Percentiles rank a stretch among this genome's conserved stretches.
phyloP scores from a whole-genome alignment of 2,797 vertebrate species.

The Simalia tracyae region DNA sequence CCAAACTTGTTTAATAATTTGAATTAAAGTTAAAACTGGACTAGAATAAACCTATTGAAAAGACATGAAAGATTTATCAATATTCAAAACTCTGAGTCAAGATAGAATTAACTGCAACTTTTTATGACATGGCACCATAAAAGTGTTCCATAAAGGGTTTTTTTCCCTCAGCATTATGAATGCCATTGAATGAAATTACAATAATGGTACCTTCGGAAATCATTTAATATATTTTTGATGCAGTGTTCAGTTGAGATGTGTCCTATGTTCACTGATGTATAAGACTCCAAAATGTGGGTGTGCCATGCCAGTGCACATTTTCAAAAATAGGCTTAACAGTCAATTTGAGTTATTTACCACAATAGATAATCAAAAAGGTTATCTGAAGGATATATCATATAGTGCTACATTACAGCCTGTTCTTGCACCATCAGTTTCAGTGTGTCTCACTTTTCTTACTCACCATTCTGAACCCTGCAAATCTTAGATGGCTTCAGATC shows the following conservation, averaged over 20 bases:
- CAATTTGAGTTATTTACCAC: conserved; percentile 1
- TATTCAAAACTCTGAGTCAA: background rate
- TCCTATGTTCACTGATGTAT: background rate
- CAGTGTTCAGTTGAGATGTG: background rate
- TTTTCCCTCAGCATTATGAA: background rate
- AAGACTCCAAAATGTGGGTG: background rate
- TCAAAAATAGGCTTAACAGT: background rate
- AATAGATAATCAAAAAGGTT: background rate
- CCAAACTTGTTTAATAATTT: background rate
- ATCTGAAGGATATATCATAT: background rate
- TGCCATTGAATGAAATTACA: background rate
- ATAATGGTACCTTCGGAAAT: background rate
- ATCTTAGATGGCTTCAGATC: background rate
- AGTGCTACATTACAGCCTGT: background rate
- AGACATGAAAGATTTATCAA: background rate
- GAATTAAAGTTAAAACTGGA: background rate
- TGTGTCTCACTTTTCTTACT: background rate
- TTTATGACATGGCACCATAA: background rate
- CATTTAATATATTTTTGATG: background rate
- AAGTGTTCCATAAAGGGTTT: background rate
- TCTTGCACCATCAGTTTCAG: background rate
- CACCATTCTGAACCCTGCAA: background rate
- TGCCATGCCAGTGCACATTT: background rate
- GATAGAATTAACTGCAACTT: background rate
- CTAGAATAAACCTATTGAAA: background rate